Conservation (phyloP, 1,140 invertebrate genomes). For the Tenebrio molitor region DNA sequence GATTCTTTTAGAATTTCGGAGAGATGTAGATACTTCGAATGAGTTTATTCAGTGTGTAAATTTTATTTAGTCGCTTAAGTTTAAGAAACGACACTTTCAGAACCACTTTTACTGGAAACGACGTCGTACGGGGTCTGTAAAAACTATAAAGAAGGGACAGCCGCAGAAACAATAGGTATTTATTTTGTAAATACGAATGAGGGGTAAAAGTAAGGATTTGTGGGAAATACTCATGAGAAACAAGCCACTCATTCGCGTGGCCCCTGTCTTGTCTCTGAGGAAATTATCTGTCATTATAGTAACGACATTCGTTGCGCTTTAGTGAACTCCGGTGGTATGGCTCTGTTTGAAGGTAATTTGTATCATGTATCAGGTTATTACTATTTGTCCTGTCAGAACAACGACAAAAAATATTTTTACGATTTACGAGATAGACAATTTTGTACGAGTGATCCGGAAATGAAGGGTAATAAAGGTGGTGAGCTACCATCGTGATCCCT, state of each 20-base stretch:
- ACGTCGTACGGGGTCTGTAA: slow-evolving; percentile 2
- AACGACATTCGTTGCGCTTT: slow-evolving; percentile 24
- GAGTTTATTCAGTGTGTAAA: not conserved
- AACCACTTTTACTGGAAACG: not conserved
- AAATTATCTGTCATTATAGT: slow-evolving; percentile 34
- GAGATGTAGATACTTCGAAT: no score
- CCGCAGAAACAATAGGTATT: slow-evolving; percentile 7
- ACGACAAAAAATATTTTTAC: slow-evolving; percentile 16
- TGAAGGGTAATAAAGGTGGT: slow-evolving; percentile 4
- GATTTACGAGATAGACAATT: slow-evolving; percentile 17
- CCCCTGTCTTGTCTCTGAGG: slow-evolving; percentile 22
- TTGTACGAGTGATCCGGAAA: not conserved
- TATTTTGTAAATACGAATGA: slow-evolving; percentile 7
- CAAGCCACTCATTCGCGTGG: slow-evolving; percentile 15
- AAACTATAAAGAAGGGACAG: slow-evolving; percentile 14
- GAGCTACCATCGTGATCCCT: not conserved
- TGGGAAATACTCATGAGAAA: slow-evolving; percentile 28
- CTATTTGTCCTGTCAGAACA: not conserved
- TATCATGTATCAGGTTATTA: slow-evolving; percentile 22
- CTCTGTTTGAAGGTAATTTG: slow-evolving; percentile 22
- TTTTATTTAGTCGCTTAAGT: slow-evolving; percentile 1
- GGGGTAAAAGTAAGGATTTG: slow-evolving; percentile 22
- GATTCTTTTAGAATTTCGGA: no score
- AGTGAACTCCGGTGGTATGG: slow-evolving; percentile 17
- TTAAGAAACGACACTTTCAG: slow-evolving; percentile 3